Evolutionary conservation across 37 sponge, comb jelly and placozoan species (phyloP), one percentile per base, ranked within the genome.

Genomic region (Agelas oroides): DNA sequence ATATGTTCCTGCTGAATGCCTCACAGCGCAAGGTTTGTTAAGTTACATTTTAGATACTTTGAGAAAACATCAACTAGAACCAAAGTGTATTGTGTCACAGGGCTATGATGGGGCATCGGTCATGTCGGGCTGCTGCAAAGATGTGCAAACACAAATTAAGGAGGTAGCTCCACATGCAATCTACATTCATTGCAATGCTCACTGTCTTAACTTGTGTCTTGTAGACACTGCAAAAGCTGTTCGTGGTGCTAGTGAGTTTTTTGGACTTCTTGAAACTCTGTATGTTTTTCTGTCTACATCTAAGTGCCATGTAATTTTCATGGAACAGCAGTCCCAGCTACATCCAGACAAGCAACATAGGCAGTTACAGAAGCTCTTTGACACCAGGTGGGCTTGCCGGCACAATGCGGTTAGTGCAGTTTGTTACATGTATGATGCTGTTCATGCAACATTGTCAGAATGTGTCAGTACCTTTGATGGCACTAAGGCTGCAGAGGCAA

Each of bases 41-140:
- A 46, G 38, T 27, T 86, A 86, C 55, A 62, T 86, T 23, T 37
- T 77, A 64, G 41, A 67, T 32, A 76, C 78, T 65, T 59, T 86
- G 25, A 41, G 28, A 6, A 18, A 86, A 28, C 59, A 63, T 57
- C 33, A 71, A 37, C 38, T 89, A 31, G 82, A 89, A 24, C 71
- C 77, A 13, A 31, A n/a, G 3, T 82, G 70, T 55, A 78, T 89
- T 19, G 90, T 89, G 20, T 78, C 84, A 19, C 84, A 89, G 38
- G 90, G 84, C 0, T 89, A 89, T 62, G 79, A 89, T 83, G 90
- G 90, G 12, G 90, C 90, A 34, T 77, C 84, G 24, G 84, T 89
- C 19, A 89, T 83, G 82, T 76, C 71, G 34, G 83, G 89, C 20
- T 27, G 41, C 24, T 76, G 77, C 33, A 36, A 78, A 31, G 83